Base-by-base conservation (phyloP, 53 echinoderm and acorn worm species). In the Holothuria leucospilota region DNA sequence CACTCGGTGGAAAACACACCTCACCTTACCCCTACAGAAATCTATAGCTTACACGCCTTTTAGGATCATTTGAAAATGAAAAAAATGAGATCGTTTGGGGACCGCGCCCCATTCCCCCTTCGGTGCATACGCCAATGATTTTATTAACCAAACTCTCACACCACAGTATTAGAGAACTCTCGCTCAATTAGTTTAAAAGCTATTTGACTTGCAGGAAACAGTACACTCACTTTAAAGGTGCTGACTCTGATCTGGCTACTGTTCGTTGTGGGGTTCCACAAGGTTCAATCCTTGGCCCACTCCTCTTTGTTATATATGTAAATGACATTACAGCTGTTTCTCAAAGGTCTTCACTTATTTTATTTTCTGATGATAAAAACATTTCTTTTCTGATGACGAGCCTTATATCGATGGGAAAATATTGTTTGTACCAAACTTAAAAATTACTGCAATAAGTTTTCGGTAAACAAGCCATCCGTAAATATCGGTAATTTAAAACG, bases 351-450 rank as follows among this genome's bases (percentile, higher is more conserved):
- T 34, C 34, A 34, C 34, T 34, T 21, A 24, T 20, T 68, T 25
- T 68, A 14, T 68, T 68, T 68, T n/a, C 68, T 68, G 68, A 68
- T 23, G 68, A 68, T 13, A 68, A n/a, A 68, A 68, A 16, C 25
- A 67, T 68, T 23, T 68, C 0, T 68, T 68, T 68, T 68, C 68
- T 68, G 68, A 25, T 24, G n/a, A 23, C 68, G 26, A 20, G 6
- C 68, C 26, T 25, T 67, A 34, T 67, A 34, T 34, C 4, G 20
- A 0, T 67, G 3, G 6, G 24, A 23, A 21, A 67, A 67, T 16
- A 67, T 2, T 67, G 24, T 23, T 21, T 67, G 0, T 67, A 16
- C 24, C 23, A 5, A 25, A 30, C 3, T 21, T 28, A 21, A 11
- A 23, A 14, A 21, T 3, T 68, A 34, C 3, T 34, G 3, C 3